Evolutionary conservation across 2,888 invertebrate genomes (phyloP).

Genomic region (Mimachlamys varia): DNA sequence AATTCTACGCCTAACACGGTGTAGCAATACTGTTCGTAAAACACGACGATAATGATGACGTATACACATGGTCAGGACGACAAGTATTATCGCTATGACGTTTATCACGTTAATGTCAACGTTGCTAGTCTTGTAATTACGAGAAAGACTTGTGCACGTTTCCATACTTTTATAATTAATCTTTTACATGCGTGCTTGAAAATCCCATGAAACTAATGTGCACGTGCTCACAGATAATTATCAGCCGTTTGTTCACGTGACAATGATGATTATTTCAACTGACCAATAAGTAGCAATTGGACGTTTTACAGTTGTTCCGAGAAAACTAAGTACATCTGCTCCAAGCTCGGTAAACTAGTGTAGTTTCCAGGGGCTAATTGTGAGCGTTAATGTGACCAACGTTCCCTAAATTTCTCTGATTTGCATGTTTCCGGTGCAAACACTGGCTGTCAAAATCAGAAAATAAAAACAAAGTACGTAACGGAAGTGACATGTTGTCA

Average conservation of each 20-base stretch:
- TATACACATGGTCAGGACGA: background rate
- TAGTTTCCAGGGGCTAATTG: no score
- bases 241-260: background rate
- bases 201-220: background rate
- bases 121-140: background rate
- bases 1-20: no score
- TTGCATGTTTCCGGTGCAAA: no score
- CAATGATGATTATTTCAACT: background rate
- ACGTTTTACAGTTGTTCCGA: background rate
- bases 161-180: background rate
- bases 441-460: no score
- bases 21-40: background rate
- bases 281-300: background rate
- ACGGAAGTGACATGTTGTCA: no score
- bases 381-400: no score
- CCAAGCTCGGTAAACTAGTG: no score
- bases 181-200: background rate
- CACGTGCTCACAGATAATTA: slow-evolving; percentile 17
- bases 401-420: no score
- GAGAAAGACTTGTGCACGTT: background rate
- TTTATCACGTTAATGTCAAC: background rate
- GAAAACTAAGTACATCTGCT: no score
- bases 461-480: no score
- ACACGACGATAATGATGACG: background rate
- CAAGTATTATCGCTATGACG: background rate